phyloP scores from a whole-genome alignment of 2,888 invertebrate species.

The Aphrophora alni region DNA sequence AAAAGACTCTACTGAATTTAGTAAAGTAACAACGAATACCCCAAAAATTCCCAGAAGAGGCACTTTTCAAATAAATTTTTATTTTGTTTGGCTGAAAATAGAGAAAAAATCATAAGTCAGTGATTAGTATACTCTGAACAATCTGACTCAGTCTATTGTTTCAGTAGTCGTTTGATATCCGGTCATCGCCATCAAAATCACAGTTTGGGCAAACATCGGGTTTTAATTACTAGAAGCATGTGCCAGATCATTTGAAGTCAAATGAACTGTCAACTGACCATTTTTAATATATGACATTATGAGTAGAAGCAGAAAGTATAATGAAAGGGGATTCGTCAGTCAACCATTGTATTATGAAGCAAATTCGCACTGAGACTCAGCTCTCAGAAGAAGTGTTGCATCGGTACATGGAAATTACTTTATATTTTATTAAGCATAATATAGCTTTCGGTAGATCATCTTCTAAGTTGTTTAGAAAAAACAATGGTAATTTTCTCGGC shows the following conservation, averaged over 20 bases:
- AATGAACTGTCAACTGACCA: background rate
- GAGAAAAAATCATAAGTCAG: background rate
- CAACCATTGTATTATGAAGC: background rate
- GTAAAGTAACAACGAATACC: background rate
- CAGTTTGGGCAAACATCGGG: background rate
- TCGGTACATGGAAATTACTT: background rate
- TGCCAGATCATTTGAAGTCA: background rate
- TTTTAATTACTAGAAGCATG: background rate
- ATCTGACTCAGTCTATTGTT: background rate
- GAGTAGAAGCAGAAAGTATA: background rate
- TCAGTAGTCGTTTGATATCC: background rate
- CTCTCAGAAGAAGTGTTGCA: background rate
- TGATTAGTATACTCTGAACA: background rate
- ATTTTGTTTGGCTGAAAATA: background rate
- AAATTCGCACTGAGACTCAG: background rate
- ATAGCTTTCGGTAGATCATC: background rate
- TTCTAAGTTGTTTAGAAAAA: background rate
- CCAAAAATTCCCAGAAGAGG: background rate
- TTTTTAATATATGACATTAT: background rate
- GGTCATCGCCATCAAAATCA: background rate
- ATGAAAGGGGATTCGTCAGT: background rate
- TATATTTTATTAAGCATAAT: background rate
- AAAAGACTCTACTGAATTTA: background rate
- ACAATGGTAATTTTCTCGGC: conserved; percentile 29
- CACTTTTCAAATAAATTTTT: background rate